A percentile compares a stretch with the other conserved stretches of the same genome.
Evolutionary conservation across 2,113 vertebrate species (phyloP).

Genomic region (Dasyurus viverrinus): DNA sequence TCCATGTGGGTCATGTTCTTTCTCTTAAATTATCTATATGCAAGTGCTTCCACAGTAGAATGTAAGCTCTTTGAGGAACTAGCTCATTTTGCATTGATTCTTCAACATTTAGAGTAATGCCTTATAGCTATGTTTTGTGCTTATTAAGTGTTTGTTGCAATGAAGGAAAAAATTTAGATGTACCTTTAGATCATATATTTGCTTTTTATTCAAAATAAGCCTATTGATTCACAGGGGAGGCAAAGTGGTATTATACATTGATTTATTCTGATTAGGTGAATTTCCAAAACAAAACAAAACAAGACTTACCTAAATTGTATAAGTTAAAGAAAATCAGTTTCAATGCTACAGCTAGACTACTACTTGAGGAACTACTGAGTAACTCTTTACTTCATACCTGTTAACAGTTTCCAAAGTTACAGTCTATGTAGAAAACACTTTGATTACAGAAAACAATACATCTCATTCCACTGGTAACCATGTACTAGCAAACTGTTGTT

Average conservation of each 20-base stretch:
- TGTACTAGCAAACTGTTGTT: not conserved
- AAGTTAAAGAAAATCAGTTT: not conserved
- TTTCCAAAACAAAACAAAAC: not conserved
- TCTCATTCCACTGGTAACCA: not conserved
- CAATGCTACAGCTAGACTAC: not conserved
- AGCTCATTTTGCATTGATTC: not conserved
- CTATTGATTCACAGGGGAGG: constrained; percentile 22
- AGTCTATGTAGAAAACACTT: not conserved
- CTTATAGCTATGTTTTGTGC: not conserved
- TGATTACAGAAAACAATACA: not conserved
- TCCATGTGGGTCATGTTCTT: not conserved
- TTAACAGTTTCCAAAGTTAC: not conserved
- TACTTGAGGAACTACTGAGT: not conserved
- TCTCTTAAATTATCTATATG: not conserved
- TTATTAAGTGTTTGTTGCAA: not conserved
- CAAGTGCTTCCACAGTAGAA: not conserved
- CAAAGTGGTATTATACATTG: not conserved
- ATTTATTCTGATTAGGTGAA: not conserved
- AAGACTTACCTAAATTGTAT: not conserved
- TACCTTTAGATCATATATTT: constrained; percentile 41
- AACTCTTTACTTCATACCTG: not conserved
- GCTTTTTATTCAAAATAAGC: constrained; percentile 44
- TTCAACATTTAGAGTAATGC: not conserved
- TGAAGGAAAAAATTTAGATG: constrained; percentile 37
- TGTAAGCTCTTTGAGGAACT: not conserved